Conservation (phyloP, 2,113 vertebrate genomes). For the Cyphomyrus plagiostoma region DNA sequence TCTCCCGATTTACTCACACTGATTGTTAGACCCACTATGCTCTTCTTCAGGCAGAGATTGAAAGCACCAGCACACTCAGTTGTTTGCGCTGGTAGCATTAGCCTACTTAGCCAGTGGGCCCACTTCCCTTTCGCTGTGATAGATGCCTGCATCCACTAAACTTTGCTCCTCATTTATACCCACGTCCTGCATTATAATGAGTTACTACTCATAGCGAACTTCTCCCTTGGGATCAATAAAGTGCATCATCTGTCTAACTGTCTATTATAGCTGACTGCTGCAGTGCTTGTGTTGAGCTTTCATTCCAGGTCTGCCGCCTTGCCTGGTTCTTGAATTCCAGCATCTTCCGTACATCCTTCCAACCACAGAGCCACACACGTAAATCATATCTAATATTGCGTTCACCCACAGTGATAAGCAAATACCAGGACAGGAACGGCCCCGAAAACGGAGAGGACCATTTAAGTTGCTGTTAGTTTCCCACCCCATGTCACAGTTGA, state of each 20-base stretch:
- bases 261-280: not conserved
- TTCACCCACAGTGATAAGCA: not conserved
- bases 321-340: not conserved
- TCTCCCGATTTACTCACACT: not conserved
- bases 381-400: not conserved
- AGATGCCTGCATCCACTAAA: not conserved
- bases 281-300: conserved; percentile 11
- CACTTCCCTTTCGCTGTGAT: not conserved
- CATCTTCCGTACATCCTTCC: not conserved
- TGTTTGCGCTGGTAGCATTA: not conserved
- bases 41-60: not conserved
- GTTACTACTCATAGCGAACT: not conserved
- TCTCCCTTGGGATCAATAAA: not conserved
- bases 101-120: not conserved
- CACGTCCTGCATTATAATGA: not conserved
- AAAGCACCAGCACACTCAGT: not conserved
- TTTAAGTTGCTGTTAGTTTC: not conserved
- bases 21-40: not conserved
- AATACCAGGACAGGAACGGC: not conserved
- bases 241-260: not conserved
- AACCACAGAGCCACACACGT: conserved; percentile 9
- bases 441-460: not conserved
- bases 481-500: not conserved
- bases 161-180: not conserved
- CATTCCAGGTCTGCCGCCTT: not conserved